Evolutionary conservation across 2,888 invertebrate genomes (phyloP), one percentile per base, ranked within the genome.

Genomic region (Temnothorax ravouxi): DNA sequence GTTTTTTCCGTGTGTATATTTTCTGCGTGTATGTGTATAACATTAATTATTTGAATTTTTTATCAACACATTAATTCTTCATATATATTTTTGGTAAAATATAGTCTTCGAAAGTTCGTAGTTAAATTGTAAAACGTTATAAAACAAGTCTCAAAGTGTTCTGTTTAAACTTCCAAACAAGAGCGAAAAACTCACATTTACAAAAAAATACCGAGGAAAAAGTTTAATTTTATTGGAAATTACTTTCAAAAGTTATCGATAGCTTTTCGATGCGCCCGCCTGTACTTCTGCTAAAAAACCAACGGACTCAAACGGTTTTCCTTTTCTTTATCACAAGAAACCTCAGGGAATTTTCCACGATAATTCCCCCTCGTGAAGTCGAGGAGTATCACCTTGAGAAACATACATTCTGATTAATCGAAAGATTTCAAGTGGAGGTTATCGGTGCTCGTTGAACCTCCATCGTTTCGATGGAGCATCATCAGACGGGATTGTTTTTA

Each of bases 241-340:
- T 79, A 80, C 72, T 80, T 59, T 59, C 38, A 38, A 25, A 47
- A 59, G 34, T 80, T 72, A 59, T 47, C 72, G 79, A 80, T 71
- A 59, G 72, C n/a, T 59, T 71, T 80, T 47, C 18, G 18, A 38
- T 41, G 41, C 25, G n/a, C 13, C 41, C 29, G 29, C 29, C 25
- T 54, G 41, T 64, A 50, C 1, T 38, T 38, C 4, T 18, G 38
- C 11, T 80, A 11, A 54, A 67, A 67, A 67, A 56, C n/a, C 21
- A 29, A 67, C 21, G 21, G 11, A 50, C 6, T 18, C 47, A 29
- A 38, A 15, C 34, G 11, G 6, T 59, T 56, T 44, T 59, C 3
- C 18, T 59, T 52, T 76, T 54, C 38, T 52, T 41, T 38, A 25
- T 25, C 64, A n/a, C 6, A 52, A 67, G 18, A 13, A 54, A 67